phyloP scores from a whole-genome alignment of 2,888 invertebrate species.

The Latrodectus hesperus region DNA sequence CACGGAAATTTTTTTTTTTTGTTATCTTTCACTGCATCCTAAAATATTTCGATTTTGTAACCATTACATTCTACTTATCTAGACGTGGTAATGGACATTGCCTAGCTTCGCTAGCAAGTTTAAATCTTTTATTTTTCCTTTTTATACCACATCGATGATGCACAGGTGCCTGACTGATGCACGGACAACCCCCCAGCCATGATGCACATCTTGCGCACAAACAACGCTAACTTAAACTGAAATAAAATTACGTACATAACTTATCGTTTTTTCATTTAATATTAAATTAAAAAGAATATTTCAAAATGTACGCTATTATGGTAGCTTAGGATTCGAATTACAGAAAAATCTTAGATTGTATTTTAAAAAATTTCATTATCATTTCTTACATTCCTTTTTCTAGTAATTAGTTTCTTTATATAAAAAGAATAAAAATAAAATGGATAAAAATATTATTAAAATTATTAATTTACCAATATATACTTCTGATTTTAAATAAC shows the following conservation, averaged over 20 bases:
- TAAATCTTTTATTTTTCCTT: no score
- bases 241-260: not conserved
- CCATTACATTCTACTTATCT: conserved; percentile 49
- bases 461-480: no score
- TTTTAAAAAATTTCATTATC: no score
- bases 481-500: no score
- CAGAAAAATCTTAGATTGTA: no score
- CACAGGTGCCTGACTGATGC: conserved; percentile 10
- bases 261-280: not conserved
- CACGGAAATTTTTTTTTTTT: conserved; percentile 64
- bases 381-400: no score
- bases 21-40: conserved; percentile 52
- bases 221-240: not conserved
- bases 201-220: not conserved
- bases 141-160: not conserved
- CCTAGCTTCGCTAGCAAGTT: conserved; percentile 45
- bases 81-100: conserved; percentile 52
- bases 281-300: not conserved
- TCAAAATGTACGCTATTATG: not conserved
- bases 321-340: no score
- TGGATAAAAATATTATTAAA: no score
- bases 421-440: no score
- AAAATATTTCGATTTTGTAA: conserved; percentile 58
- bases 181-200: not conserved
- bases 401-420: no score